Base-by-base conservation (phyloP, 2,888 invertebrate genomes). In the Amblyjoppa proteus region DNA sequence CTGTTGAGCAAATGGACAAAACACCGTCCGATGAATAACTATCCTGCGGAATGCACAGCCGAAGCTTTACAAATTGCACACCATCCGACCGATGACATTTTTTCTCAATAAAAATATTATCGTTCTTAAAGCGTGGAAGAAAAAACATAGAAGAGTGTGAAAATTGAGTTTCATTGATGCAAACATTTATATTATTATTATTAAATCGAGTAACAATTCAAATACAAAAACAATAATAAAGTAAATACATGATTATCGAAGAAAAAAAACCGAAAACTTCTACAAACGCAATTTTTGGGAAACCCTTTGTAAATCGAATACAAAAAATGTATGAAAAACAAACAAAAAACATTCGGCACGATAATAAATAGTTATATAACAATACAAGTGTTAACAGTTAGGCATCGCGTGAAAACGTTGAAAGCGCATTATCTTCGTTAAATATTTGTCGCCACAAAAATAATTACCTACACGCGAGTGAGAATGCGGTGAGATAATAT, bases 1-100 rank as follows among this genome's bases (percentile, higher is more conserved):
- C 95, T 95, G 89, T 73, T 87, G 87, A 88, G 89, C 81, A 82
- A 85, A 85, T 73, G 7, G 13, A 77, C 64, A 16, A 78, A 53
- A 66, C 58, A 68, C 16, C 31, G 56, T 81, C 68, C 61, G 53
- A 70, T 77, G 71, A 84, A 78, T 78, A 83, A 81, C 74, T 64
- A 79, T 73, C 28, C 31, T 58, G 16, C n/a, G 0, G n/a, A 6
- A 31, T 7, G n/a, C 11, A 58, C 58, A 38, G 5, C 61, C 53
- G n/a, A 45, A 61, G 7, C 6, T 3, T 61, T 58, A 0, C 7
- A 61, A 31, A 61, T 31, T 38, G 20, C 74, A 61, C 31, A 61
- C 58, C 11, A 38, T 56, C 0, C 25, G 28, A 49, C 61, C 58
- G n/a, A 61, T 45, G 49, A 64, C 11, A 58, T 61, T 13, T 61